Base-by-base conservation (phyloP, 2,113 vertebrate species). In the Orcinus orca region DNA sequence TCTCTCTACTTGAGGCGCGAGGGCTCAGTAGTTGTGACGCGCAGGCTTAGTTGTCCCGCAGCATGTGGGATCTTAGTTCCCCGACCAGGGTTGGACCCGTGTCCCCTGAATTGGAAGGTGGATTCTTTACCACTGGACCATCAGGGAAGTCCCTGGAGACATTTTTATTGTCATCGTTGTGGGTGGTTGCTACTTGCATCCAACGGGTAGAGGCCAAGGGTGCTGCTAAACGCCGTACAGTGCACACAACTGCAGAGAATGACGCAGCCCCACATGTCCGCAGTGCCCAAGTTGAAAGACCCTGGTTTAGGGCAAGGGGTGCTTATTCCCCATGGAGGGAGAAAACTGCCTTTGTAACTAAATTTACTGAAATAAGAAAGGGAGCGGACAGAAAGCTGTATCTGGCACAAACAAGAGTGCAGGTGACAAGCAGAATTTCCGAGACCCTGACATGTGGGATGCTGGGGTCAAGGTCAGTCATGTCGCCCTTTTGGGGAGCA, bases 151-250 rank as follows among this genome's bases (percentile, higher is more conserved):
- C 53, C 53, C 81, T 83, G 31, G 44, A 79, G 89, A 74, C 20
- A 29, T 53, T 65, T 23, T 73, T 14, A 25, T 58, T 13, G 12
- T 29, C 63, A 1, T 25, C 29, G 1, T 4, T 29, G 86, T 31
- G 29, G 2, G 15, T 3, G 3, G 70, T 14, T 65, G 38, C 26
- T 25, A 0, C 63, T 6, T 25, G 70, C 5, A 0, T 31, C 8
- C 23, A 6, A 26, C 23, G 3, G 26, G 21, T 1, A 6, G 77
- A 14, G 26, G 36, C 62, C 83, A 36, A 63, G 68, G 33, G 10
- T 0, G 11, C 90, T 65, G 11, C 8, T n/a, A 1, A 12, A 6
- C 17, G 0, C 1, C 9, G 68, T 3, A 1, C 7, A 2, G 0
- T 1, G 36, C 8, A 0, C 68, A 53, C 20, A 21, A 1, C 18